Evolutionary conservation across 2,888 invertebrate species (phyloP), one percentile per base, ranked within the genome.

Genomic region (Agrotis exclamationis): DNA sequence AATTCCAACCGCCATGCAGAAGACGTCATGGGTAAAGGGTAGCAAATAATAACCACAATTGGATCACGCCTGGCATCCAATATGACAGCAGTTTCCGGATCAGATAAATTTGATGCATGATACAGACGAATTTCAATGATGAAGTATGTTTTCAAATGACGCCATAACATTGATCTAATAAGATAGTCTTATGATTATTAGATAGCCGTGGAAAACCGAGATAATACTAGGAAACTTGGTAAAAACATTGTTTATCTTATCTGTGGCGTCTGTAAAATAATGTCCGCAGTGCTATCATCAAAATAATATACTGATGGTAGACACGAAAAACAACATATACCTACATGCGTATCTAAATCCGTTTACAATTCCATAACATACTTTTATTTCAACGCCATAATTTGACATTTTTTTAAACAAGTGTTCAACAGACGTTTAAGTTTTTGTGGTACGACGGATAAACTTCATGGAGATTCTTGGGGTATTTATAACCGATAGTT

Each of bases 201-300:
- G 66, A 74, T 75, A 74, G 33, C n/a, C 28, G 11, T 58, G 44
- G 24, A 44, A 73, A 63, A 63, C 53, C 9, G 18, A 76, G 57
- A 80, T 75, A 59, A 67, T 54, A 68, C 28, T 14, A 47, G 56
- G 33, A 75, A 60, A 56, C 47, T 60, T 60, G n/a, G 6, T 57
- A 63, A 72, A 72, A 71, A 48, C 48, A 71, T 20, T n/a, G 14
- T 45, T 39, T 56, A 81, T 81, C 65, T 78, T 66, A 79, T 79
- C 79, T 51, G 24, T 16, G 48, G 54, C 57, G 53, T 57, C 59
- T 22, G 54, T 22, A 51, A 66, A 64, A 63, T 58, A 64, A 77
- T 57, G 48, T 67, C 70, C 56, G 78, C 78, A 70, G 33, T 56
- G 65, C 18, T 82, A 63, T 79, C 66, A 63, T 53, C 53, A 63